Base-by-base conservation (phyloP, 2,888 invertebrate species). In the Diadromus collaris region DNA sequence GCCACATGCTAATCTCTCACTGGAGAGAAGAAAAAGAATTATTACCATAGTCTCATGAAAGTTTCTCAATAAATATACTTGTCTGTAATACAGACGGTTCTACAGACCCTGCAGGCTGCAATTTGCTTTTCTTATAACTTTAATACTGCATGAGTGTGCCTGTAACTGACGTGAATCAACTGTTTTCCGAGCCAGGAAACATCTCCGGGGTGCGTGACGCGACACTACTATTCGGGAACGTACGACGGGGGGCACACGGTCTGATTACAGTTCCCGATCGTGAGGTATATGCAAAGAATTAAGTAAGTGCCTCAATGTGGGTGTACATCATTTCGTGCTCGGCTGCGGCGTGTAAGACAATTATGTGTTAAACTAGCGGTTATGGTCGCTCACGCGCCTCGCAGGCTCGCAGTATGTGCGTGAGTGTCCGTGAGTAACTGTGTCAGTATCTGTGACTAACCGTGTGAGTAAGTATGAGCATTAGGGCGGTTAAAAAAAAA, bases 151-250 rank as follows among this genome's bases (percentile, higher is more conserved):
- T 44, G 38, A 21, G 56, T 44, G 7, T 34, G 41, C 41, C 3
- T 34, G 6, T n/a, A 21, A 60, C n/a, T 46, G 32, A 46, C 70
- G n/a, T 58, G 46, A 70, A 58, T 70, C 44, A 34, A 27, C 24
- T 60, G 32, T 34, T 46, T 60, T 70, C 34, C 32, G 46, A 24
- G 46, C 46, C 48, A 24, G 70, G 60, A 70, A 60, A 24, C 34
- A 60, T 60, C 44, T 32, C 19, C 54, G 5, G 21, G 13, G 44
- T 69, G 44, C 69, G 69, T 48, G 60, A 70, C 46, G 70, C 6
- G 46, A 46, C 46, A 60, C 34, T 7, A 60, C 69, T 46, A 21
- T 58, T 34, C 41, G 29, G 32, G 44, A 44, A 41, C 29, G 58
- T 69, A 58, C 13, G 44, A 29, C 32, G 7, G 32, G 19, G 29